phyloP scores from a whole-genome alignment of 2,888 invertebrate genomes.

The Limnephilus auricula region DNA sequence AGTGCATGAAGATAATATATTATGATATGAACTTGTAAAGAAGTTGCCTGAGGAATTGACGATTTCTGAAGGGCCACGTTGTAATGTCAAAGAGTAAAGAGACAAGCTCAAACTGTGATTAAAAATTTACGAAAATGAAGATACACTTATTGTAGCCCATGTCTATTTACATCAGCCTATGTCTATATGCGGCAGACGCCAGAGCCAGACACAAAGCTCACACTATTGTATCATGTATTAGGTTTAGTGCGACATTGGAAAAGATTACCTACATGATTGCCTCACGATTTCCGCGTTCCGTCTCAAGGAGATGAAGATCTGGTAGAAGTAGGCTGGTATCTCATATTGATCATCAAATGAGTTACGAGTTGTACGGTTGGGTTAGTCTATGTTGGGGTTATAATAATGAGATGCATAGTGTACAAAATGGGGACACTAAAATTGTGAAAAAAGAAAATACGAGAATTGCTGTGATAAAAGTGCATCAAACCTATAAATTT shows the following conservation, averaged over 20 bases:
- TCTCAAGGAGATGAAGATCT: background rate
- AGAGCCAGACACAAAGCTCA: background rate
- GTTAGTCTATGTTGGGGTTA: background rate
- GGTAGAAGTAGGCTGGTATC: background rate
- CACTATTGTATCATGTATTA: background rate
- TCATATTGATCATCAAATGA: background rate
- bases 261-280: background rate
- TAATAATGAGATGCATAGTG: background rate
- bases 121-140: background rate
- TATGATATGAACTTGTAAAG: too few species aligned
- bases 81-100: background rate
- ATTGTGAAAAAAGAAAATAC: background rate
- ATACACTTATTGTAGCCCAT: background rate
- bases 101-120: background rate
- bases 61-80: too few species aligned
- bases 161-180: background rate
- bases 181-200: background rate
- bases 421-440: background rate
- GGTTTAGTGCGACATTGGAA: background rate
- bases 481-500: too few species aligned
- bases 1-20: too few species aligned
- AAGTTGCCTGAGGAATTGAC: too few species aligned
- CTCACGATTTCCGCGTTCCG: constrained; percentile 2
- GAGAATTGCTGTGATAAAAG: too few species aligned
- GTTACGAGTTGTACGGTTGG: background rate